Evolutionary conservation across 2,888 invertebrate genomes (phyloP).

Genomic region (Ecliptopera silaceata): DNA sequence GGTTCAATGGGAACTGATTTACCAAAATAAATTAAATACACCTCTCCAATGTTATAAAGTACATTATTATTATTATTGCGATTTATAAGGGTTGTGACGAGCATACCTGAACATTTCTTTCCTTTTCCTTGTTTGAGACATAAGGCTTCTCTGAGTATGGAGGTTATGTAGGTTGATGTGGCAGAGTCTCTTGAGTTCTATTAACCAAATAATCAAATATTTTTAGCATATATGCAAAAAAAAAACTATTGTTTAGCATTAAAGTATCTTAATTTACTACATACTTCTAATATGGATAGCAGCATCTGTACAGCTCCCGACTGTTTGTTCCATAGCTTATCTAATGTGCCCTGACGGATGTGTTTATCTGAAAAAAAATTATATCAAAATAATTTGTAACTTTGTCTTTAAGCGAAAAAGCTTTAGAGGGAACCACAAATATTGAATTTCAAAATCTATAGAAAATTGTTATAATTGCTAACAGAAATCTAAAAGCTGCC

Average conservation of each 20-base stretch:
- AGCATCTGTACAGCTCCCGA: slow-evolving; percentile 81
- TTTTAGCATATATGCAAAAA: too few species aligned
- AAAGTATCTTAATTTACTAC: slow-evolving; percentile 15
- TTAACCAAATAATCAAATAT: neutral
- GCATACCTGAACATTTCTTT: slow-evolving; percentile 72
- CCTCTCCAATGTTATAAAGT: neutral
- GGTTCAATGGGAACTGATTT: slow-evolving; percentile 62
- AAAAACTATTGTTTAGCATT: too few species aligned
- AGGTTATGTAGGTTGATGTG: slow-evolving; percentile 79
- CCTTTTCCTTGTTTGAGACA: slow-evolving; percentile 82
- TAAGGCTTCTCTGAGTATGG: slow-evolving; percentile 83
- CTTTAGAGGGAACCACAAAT: too few species aligned
- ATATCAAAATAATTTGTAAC: neutral
- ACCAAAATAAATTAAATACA: slow-evolving; percentile 25
- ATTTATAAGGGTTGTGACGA: neutral
- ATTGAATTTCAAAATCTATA: too few species aligned
- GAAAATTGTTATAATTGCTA: too few species aligned
- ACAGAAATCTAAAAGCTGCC: too few species aligned
- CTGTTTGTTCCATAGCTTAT: slow-evolving; percentile 83
- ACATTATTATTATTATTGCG: neutral
- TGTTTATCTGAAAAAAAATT: slow-evolving; percentile 79
- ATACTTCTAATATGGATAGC: slow-evolving; percentile 81
- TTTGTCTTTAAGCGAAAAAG: too few species aligned
- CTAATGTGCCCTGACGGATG: slow-evolving; percentile 81
- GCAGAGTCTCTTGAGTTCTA: slow-evolving; percentile 82